A percentile compares a stretch with the other conserved stretches of the same genome.
phyloP scores from a whole-genome alignment of 2,113 vertebrate genomes.

The Notarius quadriscutis region DNA sequence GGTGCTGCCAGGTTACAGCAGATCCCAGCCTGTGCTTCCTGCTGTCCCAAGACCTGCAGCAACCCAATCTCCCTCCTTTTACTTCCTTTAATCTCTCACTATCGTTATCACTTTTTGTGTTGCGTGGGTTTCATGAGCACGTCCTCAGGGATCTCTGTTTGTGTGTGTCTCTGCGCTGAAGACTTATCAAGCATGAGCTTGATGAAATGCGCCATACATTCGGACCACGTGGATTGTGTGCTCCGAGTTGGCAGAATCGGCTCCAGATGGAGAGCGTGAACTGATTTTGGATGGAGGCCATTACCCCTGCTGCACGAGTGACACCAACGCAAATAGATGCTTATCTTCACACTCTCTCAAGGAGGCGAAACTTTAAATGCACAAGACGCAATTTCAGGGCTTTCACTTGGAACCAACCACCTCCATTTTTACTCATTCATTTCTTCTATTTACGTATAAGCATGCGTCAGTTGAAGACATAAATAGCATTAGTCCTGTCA shows the following conservation, averaged over 20 bases:
- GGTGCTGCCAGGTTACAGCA: slow-evolving; percentile 57
- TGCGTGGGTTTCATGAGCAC: slow-evolving; percentile 1
- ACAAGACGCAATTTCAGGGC: not conserved
- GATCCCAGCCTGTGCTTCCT: slow-evolving; percentile 41
- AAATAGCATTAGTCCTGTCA: not conserved
- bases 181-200: slow-evolving; percentile 1
- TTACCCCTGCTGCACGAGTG: slow-evolving; percentile 60
- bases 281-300: slow-evolving; percentile 60
- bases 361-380: slow-evolving; percentile 38
- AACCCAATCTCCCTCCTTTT: slow-evolving; percentile 7
- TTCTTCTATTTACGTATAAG: not conserved
- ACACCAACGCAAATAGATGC: slow-evolving; percentile 64
- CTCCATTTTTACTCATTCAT: not conserved
- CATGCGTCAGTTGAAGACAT: not conserved
- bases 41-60: slow-evolving; percentile 53
- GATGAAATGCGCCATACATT: not conserved
- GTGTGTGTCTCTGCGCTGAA: not conserved
- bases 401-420: not conserved
- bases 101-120: slow-evolving; percentile 34
- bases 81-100: slow-evolving; percentile 49
- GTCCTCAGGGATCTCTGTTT: slow-evolving; percentile 23
- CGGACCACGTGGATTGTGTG: not conserved
- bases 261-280: slow-evolving; percentile 70
- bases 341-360: slow-evolving; percentile 52
- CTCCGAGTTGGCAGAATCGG: slow-evolving; percentile 12